Conservation (phyloP, 1,140 invertebrate species). For the Stegodyphus mimosarum region DNA sequence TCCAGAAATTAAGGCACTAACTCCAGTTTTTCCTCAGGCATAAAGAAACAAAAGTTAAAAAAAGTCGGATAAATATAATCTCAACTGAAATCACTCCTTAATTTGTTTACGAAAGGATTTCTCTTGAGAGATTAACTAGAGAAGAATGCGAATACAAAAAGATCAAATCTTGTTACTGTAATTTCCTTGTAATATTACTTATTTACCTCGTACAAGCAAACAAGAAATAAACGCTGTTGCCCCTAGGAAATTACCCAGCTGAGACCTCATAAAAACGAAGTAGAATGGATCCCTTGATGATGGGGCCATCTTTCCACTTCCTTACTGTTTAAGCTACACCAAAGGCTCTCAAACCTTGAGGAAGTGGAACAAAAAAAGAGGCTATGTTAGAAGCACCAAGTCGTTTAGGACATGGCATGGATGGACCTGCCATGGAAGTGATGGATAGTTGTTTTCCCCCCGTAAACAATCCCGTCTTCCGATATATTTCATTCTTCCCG, state of each 20-base stretch:
- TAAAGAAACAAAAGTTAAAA: no score
- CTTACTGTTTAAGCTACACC: background rate
- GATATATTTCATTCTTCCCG: slow-evolving; percentile 8
- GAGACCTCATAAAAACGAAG: background rate
- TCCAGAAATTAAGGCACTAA: no score
- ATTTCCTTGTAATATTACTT: background rate
- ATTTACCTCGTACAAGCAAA: background rate
- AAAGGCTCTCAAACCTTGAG: background rate
- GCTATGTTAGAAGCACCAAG: no score
- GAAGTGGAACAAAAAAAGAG: background rate
- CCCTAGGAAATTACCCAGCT: background rate
- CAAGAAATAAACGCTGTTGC: no score
- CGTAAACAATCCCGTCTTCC: slow-evolving; percentile 12
- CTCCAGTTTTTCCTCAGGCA: no score
- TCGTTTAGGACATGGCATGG: background rate
- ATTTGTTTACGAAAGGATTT: no score
- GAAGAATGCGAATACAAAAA: background rate
- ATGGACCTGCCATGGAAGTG: background rate
- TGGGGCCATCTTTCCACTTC: no score
- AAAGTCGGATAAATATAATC: no score
- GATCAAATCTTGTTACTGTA: background rate
- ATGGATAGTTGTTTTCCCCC: slow-evolving; percentile 13
- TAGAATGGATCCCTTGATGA: background rate
- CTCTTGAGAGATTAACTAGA: no score
- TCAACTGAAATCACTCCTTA: no score